A percentile compares a stretch with the other conserved stretches of the same genome.
Evolutionary conservation across 2,888 invertebrate species (phyloP).

Genomic region (Congeria kusceri): DNA sequence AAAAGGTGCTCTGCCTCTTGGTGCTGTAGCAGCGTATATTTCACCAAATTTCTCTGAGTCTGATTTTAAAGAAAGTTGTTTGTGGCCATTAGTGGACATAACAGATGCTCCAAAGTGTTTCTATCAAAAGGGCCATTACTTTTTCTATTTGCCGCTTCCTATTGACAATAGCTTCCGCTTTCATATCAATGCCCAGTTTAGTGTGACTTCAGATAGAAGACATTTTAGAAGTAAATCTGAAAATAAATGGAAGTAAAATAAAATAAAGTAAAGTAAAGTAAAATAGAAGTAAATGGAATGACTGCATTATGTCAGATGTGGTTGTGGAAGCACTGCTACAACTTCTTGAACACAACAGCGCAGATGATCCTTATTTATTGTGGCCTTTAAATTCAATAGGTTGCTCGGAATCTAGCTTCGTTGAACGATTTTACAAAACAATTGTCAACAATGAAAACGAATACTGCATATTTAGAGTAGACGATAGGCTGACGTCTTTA

Average conservation of each 20-base stretch:
- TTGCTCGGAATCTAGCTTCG: too few species aligned
- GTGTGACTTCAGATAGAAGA: slow-evolving; percentile 76
- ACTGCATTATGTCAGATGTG: slow-evolving; percentile 55
- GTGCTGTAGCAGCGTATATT: slow-evolving; percentile 47
- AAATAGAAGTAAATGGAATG: slow-evolving; percentile 68
- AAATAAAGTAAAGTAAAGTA: too few species aligned
- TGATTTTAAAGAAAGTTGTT: not conserved
- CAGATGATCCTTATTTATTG: too few species aligned
- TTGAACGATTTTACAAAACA: too few species aligned
- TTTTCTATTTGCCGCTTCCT: slow-evolving; percentile 77
- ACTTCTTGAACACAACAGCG: not conserved
- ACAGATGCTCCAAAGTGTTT: slow-evolving; percentile 30
- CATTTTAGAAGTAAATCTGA: slow-evolving; percentile 68
- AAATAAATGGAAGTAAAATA: too few species aligned
- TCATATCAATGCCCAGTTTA: slow-evolving; percentile 81
- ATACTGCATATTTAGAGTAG: too few species aligned
- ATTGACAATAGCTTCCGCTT: slow-evolving; percentile 70
- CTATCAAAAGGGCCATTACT: slow-evolving; percentile 66
- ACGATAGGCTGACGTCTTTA: not conserved
- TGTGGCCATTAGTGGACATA: not conserved
- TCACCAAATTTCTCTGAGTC: slow-evolving; percentile 18
- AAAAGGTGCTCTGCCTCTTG: slow-evolving; percentile 63
- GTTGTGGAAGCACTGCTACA: slow-evolving; percentile 48
- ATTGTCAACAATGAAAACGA: too few species aligned
- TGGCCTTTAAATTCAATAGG: too few species aligned